These are phyloP conservation scores for Tribolium freemani DNA, from an alignment of 2,888 invertebrate species.

Conservation along the genomic window DNA sequence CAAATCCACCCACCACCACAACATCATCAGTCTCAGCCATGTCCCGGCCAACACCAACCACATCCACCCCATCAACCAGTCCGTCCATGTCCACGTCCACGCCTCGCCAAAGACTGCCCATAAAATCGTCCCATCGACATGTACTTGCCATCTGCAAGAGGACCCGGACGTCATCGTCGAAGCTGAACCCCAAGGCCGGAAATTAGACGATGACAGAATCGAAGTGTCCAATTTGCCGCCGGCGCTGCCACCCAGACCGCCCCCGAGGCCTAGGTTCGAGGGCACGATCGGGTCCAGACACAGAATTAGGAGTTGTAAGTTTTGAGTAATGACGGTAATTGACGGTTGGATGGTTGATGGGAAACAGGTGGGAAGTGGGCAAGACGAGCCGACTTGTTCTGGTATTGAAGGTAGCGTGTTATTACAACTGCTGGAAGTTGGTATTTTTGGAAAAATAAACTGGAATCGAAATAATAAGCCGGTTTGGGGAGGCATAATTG, in stretches of 20 bases:
- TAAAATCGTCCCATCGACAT: conserved; percentile 54
- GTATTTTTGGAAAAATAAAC: no score
- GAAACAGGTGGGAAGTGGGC: no score
- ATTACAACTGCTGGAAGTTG: no score
- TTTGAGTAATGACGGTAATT: neutral
- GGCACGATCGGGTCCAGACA: conserved; percentile 62
- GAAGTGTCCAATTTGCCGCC: conserved; percentile 68
- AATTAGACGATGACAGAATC: conserved; percentile 66
- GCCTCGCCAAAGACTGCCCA: conserved; percentile 60
- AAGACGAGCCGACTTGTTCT: no score
- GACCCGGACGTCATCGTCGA: conserved; percentile 49
- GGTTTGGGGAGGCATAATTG: neutral
- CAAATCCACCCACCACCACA: conserved; percentile 48
- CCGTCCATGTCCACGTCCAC: conserved; percentile 61
- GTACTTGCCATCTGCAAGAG: conserved; percentile 65
- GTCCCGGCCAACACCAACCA: conserved; percentile 56
- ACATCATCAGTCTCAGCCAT: conserved; percentile 52
- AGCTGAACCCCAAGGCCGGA: conserved; percentile 51
- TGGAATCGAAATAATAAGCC: no score
- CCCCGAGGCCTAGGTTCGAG: conserved; percentile 66
- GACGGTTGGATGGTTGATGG: no score
- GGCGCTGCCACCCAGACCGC: conserved; percentile 68
- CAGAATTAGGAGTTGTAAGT: conserved; percentile 59
- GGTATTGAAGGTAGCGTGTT: no score
- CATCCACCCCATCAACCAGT: conserved; percentile 56